A percentile compares a stretch with the other conserved stretches of the same genome.
phyloP scores from a whole-genome alignment of 1,140 invertebrate species.

The Cydia pomonella region DNA sequence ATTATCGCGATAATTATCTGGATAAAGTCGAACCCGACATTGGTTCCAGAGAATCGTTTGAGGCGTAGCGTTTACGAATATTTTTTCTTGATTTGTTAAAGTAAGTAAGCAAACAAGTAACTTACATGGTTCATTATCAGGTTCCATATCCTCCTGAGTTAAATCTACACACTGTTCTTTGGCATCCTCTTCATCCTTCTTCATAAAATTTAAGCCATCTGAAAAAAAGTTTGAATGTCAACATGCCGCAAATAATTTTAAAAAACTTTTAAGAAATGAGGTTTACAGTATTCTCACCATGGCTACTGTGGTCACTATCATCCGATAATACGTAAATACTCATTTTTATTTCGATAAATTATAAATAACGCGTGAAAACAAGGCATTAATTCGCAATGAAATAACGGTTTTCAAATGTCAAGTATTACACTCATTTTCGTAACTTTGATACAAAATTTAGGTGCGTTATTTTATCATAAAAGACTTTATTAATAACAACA shows the following conservation, averaged over 20 bases:
- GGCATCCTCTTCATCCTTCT: neutral
- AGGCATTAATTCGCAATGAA: neutral
- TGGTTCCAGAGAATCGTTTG: too few species aligned
- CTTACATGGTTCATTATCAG: slow-evolving; percentile 7
- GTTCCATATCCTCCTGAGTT: slow-evolving; percentile 19
- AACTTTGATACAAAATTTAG: too few species aligned
- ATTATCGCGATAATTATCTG: too few species aligned
- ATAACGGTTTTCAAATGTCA: neutral
- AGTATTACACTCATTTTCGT: too few species aligned
- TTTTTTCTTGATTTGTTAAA: too few species aligned
- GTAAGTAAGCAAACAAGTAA: neutral
- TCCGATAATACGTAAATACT: slow-evolving; percentile 27
- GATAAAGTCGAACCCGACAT: too few species aligned
- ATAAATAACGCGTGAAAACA: neutral
- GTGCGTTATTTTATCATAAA: too few species aligned
- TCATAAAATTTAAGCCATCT: neutral
- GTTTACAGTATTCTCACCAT: neutral
- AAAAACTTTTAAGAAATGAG: neutral
- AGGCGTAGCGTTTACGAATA: too few species aligned
- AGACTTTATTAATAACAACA: too few species aligned
- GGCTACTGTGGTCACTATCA: slow-evolving; percentile 21
- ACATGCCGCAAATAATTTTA: neutral
- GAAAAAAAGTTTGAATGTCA: slow-evolving; percentile 15
- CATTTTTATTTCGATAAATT: slow-evolving; percentile 1
- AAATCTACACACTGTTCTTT: slow-evolving; percentile 12